Evolutionary conservation across 1,140 invertebrate genomes (phyloP).

Genomic region (Limonius californicus): DNA sequence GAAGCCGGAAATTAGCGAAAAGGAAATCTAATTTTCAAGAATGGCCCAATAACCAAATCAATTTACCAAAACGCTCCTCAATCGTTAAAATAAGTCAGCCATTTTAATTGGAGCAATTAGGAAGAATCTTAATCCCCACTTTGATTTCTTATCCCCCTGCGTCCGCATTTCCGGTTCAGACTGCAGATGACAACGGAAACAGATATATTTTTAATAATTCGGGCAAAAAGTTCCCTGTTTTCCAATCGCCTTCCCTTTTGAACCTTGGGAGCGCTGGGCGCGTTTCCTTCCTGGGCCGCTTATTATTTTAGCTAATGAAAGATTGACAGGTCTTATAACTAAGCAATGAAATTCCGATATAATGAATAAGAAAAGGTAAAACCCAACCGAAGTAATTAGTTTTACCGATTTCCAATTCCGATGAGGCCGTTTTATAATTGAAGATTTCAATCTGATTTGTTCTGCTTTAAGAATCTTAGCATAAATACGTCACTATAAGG

Average conservation of each 20-base stretch:
- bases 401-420: constrained; percentile 7
- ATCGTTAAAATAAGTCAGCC: constrained; percentile 17
- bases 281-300: background rate
- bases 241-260: too few species aligned
- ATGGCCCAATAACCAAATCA: constrained; percentile 15
- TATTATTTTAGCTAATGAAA: background rate
- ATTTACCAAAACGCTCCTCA: constrained; percentile 16
- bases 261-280: too few species aligned
- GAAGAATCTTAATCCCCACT: constrained; percentile 11
- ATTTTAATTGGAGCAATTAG: constrained; percentile 17
- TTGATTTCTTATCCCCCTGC: background rate
- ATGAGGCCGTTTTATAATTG: constrained; percentile 9
- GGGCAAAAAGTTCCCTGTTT: too few species aligned
- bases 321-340: background rate
- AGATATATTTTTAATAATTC: constrained; percentile 10
- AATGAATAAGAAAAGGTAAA: constrained; percentile 8
- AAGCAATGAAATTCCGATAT: background rate
- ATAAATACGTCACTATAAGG: constrained; percentile 8
- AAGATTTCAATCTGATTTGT: constrained; percentile 13
- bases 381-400: constrained; percentile 4
- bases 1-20: background rate
- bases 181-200: background rate
- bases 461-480: constrained; percentile 6
- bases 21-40: constrained; percentile 10
- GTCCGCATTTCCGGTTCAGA: background rate